Evolutionary conservation across 2,113 vertebrate species (phyloP), one percentile per base, ranked within the genome.

Genomic region (Phyllostomus hastatus): DNA sequence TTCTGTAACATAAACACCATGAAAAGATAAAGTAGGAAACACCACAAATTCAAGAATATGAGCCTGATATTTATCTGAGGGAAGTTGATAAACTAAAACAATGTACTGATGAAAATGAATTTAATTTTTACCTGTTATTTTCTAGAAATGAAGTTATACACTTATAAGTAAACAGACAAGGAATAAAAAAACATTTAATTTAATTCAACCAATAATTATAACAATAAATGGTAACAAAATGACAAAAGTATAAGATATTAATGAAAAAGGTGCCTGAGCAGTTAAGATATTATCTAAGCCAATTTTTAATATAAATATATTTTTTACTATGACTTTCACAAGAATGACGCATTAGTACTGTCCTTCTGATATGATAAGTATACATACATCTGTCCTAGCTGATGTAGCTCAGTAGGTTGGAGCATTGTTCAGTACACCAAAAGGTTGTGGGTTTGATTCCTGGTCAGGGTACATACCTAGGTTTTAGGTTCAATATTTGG

Each of bases 311-410:
- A 91, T 41, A 80, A 83, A 82, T 72, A 64, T 76, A 59, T 83
- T 90, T 24, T 95, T 97, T 97, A 96, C 96, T 97, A 92, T 38
- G 52, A 57, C 35, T 73, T 35, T 83, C 69, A 75, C 64, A 75
- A 84, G 26, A 92, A 88, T 11, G 67, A 76, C 75, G 91, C 46
- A 54, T 54, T 15, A 75, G 33, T 81, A 92, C 66, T 61, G 72
- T 90, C 72, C 46, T 81, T 73, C 88, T 48, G 35, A 10, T 22
- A 26, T 57, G 20, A 73, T 24, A 54, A 61, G 24, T 70, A 57
- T 59, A 79, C 61, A 43, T 54, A 83, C 28, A 59, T 59, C 26
- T 64, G 11, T 64, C 59, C 22, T 64, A 28, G 59, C 59, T 28
- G 59, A 10, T 28, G 11, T 31, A 64, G 26, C 59, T 31, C 59